Evolutionary conservation across 2,113 vertebrate species (phyloP), one percentile per base, ranked within the genome.

Genomic region (Dipodomys merriami): DNA sequence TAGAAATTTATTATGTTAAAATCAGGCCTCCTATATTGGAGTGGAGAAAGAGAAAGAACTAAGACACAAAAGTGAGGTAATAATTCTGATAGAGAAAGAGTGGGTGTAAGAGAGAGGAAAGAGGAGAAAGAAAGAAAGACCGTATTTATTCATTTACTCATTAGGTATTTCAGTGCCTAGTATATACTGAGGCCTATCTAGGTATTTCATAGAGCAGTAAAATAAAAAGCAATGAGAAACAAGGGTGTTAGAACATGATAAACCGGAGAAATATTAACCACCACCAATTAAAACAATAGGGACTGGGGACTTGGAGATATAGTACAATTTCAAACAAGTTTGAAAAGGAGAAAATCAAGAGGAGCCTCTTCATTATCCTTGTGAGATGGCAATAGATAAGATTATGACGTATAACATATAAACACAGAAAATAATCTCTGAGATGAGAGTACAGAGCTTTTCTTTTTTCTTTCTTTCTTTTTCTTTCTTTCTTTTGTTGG

Each of bases 231-330:
- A 80, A 71, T 82, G 1, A 65, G 44, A 90, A 78, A 64, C 33
- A 16, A 68, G 13, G 27, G 7, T 74, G 18, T 64, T 11, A 30
- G 44, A 33, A 73, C 6, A 44, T 69, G 44, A 78, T 35, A 87
- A 79, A 80, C 49, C 3, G 35, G 23, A 77, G 13, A 67, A 94
- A 92, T 83, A 65, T 10, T 80, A 78, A 91, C 91, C 53, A 91
- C 91, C 64, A 88, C 44, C 71, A 91, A 93, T 81, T 10, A 25
- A 83, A 95, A 88, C 39, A 13, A 29, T 11, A n/a, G 18, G 13
- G 18, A 74, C 29, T 88, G 6, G 22, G 4, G 23, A 85, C 4
- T 68, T 65, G 44, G 16, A 8, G 71, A 71, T 18, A 30, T 57
- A 18, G 76, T 67, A 62, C 2, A 8, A 62, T 86, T 84, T 94